Percentiles rank a stretch among this genome's conserved stretches.
Conservation (phyloP, 2,113 vertebrate species). For the Gadus chalcogrammus region DNA sequence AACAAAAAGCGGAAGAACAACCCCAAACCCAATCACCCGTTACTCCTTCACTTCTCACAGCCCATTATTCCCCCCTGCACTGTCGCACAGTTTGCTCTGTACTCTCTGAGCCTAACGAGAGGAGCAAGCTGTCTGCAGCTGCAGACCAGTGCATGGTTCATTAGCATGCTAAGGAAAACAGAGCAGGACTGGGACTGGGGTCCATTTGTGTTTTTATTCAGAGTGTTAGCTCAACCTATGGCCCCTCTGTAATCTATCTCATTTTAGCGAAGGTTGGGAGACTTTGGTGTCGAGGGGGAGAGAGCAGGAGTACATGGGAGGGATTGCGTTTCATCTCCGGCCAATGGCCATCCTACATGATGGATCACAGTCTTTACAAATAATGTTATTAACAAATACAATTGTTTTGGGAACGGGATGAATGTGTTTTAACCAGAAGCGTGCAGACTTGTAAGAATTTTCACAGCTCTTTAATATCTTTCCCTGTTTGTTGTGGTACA, state of each 20-base stretch:
- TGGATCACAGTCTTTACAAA: conserved; percentile 31
- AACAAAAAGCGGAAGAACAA: too few relatives aligned
- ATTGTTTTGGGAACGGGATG: conserved; percentile 23
- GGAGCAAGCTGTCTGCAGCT: conserved; percentile 14
- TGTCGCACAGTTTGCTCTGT: too few relatives aligned
- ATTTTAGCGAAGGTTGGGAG: not conserved
- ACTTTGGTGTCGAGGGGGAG: conserved; percentile 2
- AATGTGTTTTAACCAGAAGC: conserved; percentile 45
- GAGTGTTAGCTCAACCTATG: conserved; percentile 39
- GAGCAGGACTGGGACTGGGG: conserved; percentile 27
- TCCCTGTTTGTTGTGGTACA: not conserved
- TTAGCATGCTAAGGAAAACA: conserved; percentile 3
- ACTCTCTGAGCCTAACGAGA: not conserved
- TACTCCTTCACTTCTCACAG: too few relatives aligned
- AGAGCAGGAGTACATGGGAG: conserved; percentile 32
- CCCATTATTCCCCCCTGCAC: too few relatives aligned
- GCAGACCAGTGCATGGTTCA: conserved; percentile 11
- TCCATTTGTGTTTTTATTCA: conserved; percentile 28
- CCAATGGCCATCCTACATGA: conserved; percentile 27
- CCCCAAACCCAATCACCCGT: too few relatives aligned
- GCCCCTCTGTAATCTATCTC: conserved; percentile 31
- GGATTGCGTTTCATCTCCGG: conserved; percentile 30
- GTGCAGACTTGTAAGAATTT: conserved; percentile 40
- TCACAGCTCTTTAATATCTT: conserved; percentile 45
- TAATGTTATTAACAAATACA: not conserved